phyloP scores from a whole-genome alignment of 1,140 invertebrate species.

The Cardiocondyla obscurior region DNA sequence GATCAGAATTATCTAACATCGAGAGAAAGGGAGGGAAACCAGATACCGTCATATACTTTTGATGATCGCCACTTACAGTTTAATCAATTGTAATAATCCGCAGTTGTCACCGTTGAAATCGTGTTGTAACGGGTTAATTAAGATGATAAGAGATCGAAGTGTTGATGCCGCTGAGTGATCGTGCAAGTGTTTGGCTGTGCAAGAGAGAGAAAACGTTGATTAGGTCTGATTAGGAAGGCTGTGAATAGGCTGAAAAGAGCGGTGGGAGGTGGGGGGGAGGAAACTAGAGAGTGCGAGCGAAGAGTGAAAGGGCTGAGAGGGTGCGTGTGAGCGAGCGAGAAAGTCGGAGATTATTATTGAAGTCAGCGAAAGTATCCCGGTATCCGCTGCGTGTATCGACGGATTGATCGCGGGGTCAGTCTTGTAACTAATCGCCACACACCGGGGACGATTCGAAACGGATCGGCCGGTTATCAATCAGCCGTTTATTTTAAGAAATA shows the following conservation, averaged over 20 bases:
- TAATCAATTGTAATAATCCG: slow-evolving; percentile 52
- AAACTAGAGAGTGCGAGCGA: slow-evolving; percentile 30
- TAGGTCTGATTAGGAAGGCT: slow-evolving; percentile 46
- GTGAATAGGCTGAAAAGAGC: slow-evolving; percentile 73
- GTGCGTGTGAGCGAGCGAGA: slow-evolving; percentile 57
- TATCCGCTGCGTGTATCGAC: slow-evolving; percentile 26
- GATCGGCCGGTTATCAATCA: slow-evolving; percentile 13
- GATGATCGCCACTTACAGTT: slow-evolving; percentile 54
- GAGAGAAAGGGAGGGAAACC: background rate
- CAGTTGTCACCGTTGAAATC: slow-evolving; percentile 54
- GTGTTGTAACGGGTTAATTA: slow-evolving; percentile 57
- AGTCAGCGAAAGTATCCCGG: slow-evolving; percentile 70
- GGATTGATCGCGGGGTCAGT: slow-evolving; percentile 33
- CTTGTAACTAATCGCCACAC: slow-evolving; percentile 21
- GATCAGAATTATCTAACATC: background rate
- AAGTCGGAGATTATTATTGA: slow-evolving; percentile 65
- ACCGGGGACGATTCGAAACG: slow-evolving; percentile 19
- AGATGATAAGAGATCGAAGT: slow-evolving; percentile 50
- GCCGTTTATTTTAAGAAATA: slow-evolving; percentile 35
- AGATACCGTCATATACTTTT: slow-evolving; percentile 51
- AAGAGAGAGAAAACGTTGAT: slow-evolving; percentile 69
- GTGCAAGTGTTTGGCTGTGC: slow-evolving; percentile 83
- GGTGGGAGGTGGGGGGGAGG: background rate
- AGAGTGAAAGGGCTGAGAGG: slow-evolving; percentile 66
- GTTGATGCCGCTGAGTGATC: slow-evolving; percentile 74